Percentiles rank a stretch among this genome's conserved stretches.
Evolutionary conservation across 35 echinoderm and acorn worm species (phyloP).

Genomic region (Patiria miniata): DNA sequence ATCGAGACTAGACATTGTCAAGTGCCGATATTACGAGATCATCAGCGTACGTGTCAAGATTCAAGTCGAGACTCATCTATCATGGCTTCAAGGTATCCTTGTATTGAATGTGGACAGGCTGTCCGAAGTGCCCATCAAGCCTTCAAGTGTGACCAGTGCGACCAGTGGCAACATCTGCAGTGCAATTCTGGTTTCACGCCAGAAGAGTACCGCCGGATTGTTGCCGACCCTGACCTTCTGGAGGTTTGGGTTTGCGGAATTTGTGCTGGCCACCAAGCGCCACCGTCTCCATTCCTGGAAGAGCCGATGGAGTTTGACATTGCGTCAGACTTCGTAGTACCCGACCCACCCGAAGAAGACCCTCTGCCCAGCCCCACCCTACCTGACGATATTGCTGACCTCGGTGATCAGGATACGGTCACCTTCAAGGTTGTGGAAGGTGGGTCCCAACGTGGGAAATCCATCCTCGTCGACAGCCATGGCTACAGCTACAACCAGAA

Average conservation of each 20-base stretch:
- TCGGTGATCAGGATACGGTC: neutral
- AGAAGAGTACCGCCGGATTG: neutral
- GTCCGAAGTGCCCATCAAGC: neutral
- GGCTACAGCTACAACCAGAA: conserved; percentile 3
- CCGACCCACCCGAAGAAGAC: neutral
- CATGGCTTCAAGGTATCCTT: neutral
- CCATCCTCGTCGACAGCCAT: neutral
- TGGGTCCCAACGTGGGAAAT: neutral
- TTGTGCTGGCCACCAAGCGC: neutral
- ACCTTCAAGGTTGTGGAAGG: neutral
- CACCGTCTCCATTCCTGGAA: neutral
- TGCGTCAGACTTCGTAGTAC: neutral
- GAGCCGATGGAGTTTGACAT: neutral
- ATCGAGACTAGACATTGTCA: too few species aligned
- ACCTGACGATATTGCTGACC: neutral
- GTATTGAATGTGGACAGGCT: neutral
- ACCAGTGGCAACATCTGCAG: neutral
- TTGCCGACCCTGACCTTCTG: neutral
- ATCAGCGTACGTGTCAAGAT: too few species aligned
- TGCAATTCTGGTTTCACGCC: conserved; percentile 4
- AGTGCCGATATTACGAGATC: too few species aligned
- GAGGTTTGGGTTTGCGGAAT: neutral
- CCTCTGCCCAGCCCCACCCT: neutral
- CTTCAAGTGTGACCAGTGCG: neutral
- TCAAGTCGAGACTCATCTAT: too few species aligned